Base-by-base conservation (phyloP, 2,113 vertebrate species). In the Thomomys bottae region DNA sequence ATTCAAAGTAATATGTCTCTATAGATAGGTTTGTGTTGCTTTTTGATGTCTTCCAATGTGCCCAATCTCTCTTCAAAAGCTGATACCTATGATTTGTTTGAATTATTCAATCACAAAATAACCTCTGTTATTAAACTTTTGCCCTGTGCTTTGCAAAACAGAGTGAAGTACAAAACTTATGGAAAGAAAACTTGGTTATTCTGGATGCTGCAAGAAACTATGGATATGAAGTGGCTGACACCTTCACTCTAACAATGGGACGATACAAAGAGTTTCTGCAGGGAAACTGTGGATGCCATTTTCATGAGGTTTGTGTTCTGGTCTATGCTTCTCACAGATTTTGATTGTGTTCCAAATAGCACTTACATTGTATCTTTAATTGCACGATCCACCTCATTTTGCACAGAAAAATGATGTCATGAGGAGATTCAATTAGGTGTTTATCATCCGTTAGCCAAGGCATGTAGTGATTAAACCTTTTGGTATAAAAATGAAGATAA, bases 201-300 rank as follows among this genome's bases (percentile, higher is more conserved):
- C 95, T 99, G 94, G 91, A 97, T 84, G 96, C 97, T 34, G 99
- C 99, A 92, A 98, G 98, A 96, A 96, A 94, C 7, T 97, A 98
- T 21, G 98, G 98, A 76, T 99, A 98, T 83, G 98, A 99, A 97
- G 99, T 97, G 54, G 97, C 98, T 30, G 98, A 99, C 97, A 99
- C 99, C 0, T 98, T 99, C 93, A 94, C 97, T 88, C 97, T 99
- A 96, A 99, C 99, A 0, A 98, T 99, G 98, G 99, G 99, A 28
- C 98, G 99, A 23, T 98, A 99, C 96, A 99, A 99, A 92, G 99
- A 99, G 97, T 99, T 99, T 94, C 97, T 99, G 86, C 98, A 98
- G 95, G 99, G 99, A 6, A 98, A 97, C 5, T 99, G 99, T 0
- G 99, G 98, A 71, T 99, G 99, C 87, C 99, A 99, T 98, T 99